Evolutionary conservation across 2,797 vertebrate genomes (phyloP), one percentile per base, ranked within the genome.

Genomic region (Gallirallus australis): DNA sequence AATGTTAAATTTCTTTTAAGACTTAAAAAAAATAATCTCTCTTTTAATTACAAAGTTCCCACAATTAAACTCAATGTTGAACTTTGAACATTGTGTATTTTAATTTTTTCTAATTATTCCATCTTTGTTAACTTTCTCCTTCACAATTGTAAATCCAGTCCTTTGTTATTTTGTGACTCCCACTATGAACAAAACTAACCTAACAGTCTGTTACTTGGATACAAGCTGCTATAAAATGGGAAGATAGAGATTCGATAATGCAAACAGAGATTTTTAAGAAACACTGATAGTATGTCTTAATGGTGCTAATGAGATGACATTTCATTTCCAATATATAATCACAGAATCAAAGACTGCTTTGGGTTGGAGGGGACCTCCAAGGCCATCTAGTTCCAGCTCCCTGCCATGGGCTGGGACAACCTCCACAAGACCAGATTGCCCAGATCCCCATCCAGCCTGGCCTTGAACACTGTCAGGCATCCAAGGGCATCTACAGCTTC

Each of bases 231-330:
- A 9, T 50, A 60, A 81, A 93, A 53, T 63, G 13, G 75, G 83
- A 53, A 84, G 31, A 90, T 39, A 59, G 73, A 79, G 53, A 81
- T 84, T 50, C 87, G 21, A 87, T 54, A 66, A 24, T 65, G 12
- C 56, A 94, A 80, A 77, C 61, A 50, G 33, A 86, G 66, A 82
- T 85, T 96, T 75, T 86, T 90, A 71, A 93, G 93, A 80, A 96
- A 93, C 39, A 23, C 15, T 82, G 54, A 82, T 28, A 24, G 9
- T 79, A 33, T 48, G 31, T 72, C 45, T 9, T 39, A n/a, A 76
- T 31, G 15, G 1, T 81, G 40, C 61, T 33, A 82, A 21, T 40
- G 42, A 60, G 65, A 86, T 71, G 45, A 95, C 39, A 57, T 23
- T 82, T 27, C 75, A 66, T 93, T 95, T 96, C 52, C 24, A 80